Evolutionary conservation across 2,797 vertebrate genomes (phyloP).

Genomic region (Acipenser oxyrinchus): DNA sequence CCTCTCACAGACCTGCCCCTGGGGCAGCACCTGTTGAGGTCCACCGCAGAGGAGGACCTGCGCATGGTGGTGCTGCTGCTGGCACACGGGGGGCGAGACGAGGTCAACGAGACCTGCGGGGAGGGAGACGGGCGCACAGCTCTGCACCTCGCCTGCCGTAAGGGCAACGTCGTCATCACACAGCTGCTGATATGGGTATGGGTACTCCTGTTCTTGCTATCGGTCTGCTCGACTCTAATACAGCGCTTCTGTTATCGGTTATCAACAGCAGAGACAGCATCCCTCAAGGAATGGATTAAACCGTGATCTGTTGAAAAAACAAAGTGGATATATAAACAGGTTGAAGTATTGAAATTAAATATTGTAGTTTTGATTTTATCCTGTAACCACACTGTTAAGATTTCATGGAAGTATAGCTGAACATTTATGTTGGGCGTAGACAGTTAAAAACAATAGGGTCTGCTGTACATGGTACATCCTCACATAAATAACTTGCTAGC

Average conservation of each 20-base stretch:
- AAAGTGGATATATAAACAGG: too few species aligned
- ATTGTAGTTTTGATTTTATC: too few species aligned
- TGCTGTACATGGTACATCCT: too few species aligned
- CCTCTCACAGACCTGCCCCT: constrained; percentile 70
- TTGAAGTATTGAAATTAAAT: too few species aligned
- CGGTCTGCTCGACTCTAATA: neutral
- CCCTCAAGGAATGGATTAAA: neutral
- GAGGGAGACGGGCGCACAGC: constrained; percentile 84
- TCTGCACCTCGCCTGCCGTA: constrained; percentile 82
- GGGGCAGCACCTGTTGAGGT: constrained; percentile 81
- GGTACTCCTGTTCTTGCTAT: neutral
- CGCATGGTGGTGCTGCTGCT: constrained; percentile 78
- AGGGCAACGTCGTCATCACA: constrained; percentile 79
- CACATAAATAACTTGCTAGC: too few species aligned
- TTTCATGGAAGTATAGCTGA: too few species aligned
- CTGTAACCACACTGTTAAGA: too few species aligned
- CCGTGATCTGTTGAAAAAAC: accelerated
- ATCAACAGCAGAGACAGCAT: accelerated
- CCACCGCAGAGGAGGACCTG: constrained; percentile 82
- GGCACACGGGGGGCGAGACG: constrained; percentile 78
- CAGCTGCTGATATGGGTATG: constrained; percentile 94
- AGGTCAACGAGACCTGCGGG: constrained; percentile 91
- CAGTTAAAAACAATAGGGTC: too few species aligned
- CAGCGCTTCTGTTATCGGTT: accelerated
- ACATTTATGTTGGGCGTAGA: too few species aligned